Conservation (phyloP, 64 coral and sea anemone species). For the Porites lutea region DNA sequence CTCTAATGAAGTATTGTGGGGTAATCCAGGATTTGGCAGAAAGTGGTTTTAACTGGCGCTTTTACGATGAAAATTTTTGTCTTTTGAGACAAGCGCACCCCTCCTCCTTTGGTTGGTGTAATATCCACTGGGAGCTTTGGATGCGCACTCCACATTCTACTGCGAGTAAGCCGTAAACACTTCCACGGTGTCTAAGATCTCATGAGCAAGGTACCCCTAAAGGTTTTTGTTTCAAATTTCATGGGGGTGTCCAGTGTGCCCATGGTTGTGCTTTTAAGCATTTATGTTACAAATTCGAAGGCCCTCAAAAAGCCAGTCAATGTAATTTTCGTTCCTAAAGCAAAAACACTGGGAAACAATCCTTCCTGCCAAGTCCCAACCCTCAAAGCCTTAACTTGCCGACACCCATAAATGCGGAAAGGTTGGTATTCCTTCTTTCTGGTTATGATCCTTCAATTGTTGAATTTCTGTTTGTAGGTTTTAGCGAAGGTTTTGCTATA, state of each 20-base stretch:
- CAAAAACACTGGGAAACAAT: background rate
- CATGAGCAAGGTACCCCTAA: background rate
- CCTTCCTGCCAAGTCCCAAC: background rate
- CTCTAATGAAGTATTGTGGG: slow-evolving; percentile 25
- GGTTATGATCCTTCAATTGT: no score
- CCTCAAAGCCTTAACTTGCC: background rate
- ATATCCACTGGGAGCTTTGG: slow-evolving; percentile 43
- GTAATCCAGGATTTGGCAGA: slow-evolving; percentile 19
- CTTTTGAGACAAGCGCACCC: background rate
- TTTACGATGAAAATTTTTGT: slow-evolving; percentile 29
- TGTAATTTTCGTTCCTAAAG: slow-evolving; percentile 65
- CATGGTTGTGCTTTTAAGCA: slow-evolving; percentile 43
- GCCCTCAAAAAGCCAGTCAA: background rate
- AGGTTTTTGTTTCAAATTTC: slow-evolving; percentile 45
- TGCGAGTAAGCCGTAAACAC: background rate
- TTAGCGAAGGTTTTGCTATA: slow-evolving; percentile 40
- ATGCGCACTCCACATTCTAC: background rate
- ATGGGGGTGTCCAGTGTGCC: slow-evolving; percentile 6
- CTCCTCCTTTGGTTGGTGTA: background rate
- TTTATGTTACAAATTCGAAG: slow-evolving; percentile 65
- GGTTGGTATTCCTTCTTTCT: background rate
- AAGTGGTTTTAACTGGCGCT: slow-evolving; percentile 8
- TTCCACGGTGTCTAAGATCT: background rate
- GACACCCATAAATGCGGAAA: slow-evolving; percentile 33
- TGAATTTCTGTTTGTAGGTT: no score